These are phyloP conservation scores for Plutomurus gul DNA, from an alignment of 1,140 invertebrate species.

Conservation along the genomic window DNA sequence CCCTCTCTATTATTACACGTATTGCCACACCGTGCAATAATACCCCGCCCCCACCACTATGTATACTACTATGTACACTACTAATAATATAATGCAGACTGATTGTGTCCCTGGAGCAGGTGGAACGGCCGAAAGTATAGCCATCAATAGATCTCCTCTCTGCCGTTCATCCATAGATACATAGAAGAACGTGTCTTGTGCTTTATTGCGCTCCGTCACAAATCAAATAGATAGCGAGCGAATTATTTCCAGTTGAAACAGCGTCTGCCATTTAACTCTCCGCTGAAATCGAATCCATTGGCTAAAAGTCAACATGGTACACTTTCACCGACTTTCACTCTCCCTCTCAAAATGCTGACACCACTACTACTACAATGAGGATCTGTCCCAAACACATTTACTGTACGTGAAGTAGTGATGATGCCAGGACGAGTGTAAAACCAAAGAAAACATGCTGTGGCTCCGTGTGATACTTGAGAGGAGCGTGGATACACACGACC, in stretches of 20 bases:
- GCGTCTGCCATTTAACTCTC: background rate
- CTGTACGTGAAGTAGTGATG: no score
- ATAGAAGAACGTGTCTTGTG: background rate
- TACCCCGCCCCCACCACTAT: no score
- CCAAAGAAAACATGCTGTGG: no score
- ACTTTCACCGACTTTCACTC: background rate
- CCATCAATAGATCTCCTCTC: background rate
- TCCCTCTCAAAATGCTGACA: background rate
- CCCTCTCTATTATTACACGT: background rate
- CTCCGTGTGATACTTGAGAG: no score
- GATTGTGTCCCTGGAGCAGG: background rate
- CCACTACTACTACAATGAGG: background rate
- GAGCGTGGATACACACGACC: no score
- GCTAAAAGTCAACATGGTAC: background rate
- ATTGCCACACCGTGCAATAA: background rate
- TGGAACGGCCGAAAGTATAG: background rate
- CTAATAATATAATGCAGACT: background rate
- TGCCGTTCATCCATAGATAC: background rate
- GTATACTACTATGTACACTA: background rate
- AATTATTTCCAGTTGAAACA: slow-evolving; percentile 4
- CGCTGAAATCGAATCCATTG: background rate
- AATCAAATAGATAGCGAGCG: background rate
- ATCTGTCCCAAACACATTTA: background rate
- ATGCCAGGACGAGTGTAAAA: no score
- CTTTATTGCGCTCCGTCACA: background rate